Evolutionary conservation across 2,113 vertebrate species (phyloP), one percentile per base, ranked within the genome.

Genomic region (Sceloporus undulatus): DNA sequence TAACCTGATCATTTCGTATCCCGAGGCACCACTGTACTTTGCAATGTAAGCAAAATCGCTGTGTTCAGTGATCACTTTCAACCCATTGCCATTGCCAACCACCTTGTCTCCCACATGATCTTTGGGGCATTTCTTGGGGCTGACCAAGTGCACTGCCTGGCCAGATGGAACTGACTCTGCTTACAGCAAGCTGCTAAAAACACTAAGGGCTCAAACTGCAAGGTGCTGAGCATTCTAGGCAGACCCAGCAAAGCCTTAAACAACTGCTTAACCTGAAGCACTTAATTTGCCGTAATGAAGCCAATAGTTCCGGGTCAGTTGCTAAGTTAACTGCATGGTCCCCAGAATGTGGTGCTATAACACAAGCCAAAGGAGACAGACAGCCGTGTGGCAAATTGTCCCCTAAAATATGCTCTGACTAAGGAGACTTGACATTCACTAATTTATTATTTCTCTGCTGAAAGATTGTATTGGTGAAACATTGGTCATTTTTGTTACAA

Each of bases 231-330:
- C 74, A 42, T 84, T 85, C 10, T 8, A 56, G 1, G 84, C 84
- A 80, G 91, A 89, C 76, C 88, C 89, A 81, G 34, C 70, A 59
- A 85, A 91, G 85, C 74, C 83, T 82, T 10, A 38, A 40, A 19
- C 0, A 0, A 38, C 74, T 88, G 76, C 66, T 87, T 54, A 3
- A 34, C 16, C 25, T 18, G 0, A 23, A 91, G 91, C 11, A 29
- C 71, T 82, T 88, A 82, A 76, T 52, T 38, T 19, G 59, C 71
- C 79, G 78, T 79, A 68, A 48, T 27, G 42, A 82, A 27, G 70
- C 9, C 25, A 52, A 48, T 21, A 6, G 25, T 76, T 48, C 68
- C 23, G 68, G 68, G 86, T n/a, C 79, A 76, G 25, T 62, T 59
- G n/a, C 14, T 25, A 23, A 29, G 38, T 65, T 4, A 13, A 25